phyloP scores from a whole-genome alignment of 1,140 invertebrate species.

The Euwallacea fornicatus region DNA sequence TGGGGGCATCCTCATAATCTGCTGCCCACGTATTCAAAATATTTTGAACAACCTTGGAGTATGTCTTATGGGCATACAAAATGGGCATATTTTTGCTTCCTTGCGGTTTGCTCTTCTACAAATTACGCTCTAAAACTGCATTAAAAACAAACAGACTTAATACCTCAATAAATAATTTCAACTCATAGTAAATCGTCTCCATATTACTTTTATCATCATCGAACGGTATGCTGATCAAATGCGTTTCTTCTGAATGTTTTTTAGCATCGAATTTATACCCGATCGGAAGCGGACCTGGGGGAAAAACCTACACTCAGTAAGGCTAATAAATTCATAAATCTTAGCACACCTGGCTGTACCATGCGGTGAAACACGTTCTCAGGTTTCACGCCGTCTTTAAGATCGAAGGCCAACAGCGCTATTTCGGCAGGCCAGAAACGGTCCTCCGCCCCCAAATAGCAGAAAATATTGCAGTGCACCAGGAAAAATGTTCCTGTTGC shows the following conservation, averaged over 20 bases:
- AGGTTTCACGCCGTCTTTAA: constrained; percentile 57
- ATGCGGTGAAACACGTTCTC: constrained; percentile 56
- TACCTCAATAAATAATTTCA: constrained; percentile 39
- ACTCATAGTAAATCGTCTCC: constrained; percentile 47
- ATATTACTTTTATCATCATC: constrained; percentile 47
- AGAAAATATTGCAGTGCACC: constrained; percentile 56
- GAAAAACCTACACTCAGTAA: neutral
- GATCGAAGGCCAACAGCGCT: constrained; percentile 54
- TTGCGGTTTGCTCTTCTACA: constrained; percentile 46
- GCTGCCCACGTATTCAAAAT: constrained; percentile 54
- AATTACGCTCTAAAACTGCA: neutral
- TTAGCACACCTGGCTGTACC: constrained; percentile 55
- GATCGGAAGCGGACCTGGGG: constrained; percentile 53
- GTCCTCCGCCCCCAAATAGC: constrained; percentile 41
- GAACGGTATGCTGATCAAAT: constrained; percentile 54
- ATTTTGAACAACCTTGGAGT: constrained; percentile 48
- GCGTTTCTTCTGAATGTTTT: constrained; percentile 54
- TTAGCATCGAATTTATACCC: constrained; percentile 59
- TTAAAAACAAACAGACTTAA: neutral
- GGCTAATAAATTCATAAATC: neutral
- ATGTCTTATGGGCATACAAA: constrained; percentile 56
- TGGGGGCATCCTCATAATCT: constrained; percentile 45
- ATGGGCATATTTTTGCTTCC: constrained; percentile 50
- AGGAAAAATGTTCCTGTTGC: constrained; percentile 50
- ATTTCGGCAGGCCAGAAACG: constrained; percentile 53